Conservation (phyloP, 2,797 vertebrate genomes). For the Lagorchestes hirsutus region DNA sequence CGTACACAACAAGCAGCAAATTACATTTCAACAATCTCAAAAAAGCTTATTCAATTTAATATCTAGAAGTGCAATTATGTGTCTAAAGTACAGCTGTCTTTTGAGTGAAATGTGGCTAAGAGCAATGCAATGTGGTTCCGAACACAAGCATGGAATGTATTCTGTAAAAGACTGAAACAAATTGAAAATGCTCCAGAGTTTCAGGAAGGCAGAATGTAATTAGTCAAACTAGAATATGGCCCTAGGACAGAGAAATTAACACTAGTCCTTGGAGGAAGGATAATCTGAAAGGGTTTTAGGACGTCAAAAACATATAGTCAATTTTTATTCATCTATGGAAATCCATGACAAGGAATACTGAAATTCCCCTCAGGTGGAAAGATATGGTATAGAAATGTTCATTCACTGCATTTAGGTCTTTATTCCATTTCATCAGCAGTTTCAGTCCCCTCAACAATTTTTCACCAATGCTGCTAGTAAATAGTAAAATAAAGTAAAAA, state of each 20-base stretch:
- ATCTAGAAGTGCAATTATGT: conserved; percentile 29
- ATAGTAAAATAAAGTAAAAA: conserved; percentile 25
- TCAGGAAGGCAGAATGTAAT: conserved; percentile 62
- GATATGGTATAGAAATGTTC: conserved; percentile 24
- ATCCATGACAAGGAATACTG: conserved; percentile 54
- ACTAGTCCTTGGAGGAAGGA: conserved; percentile 22
- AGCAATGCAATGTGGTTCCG: conserved; percentile 41
- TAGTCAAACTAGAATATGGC: conserved; percentile 61
- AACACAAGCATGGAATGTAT: conserved; percentile 62
- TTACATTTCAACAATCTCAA: conserved; percentile 25
- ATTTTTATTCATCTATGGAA: conserved; percentile 47
- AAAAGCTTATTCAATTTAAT: conserved; percentile 32
- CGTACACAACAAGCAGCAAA: conserved; percentile 33
- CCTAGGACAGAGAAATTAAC: conserved; percentile 60
- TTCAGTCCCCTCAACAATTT: conserved; percentile 48
- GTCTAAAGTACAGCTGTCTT: conserved; percentile 49
- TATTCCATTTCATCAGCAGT: conserved; percentile 29
- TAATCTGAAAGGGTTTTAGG: conserved; percentile 41
- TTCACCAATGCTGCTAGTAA: conserved; percentile 24
- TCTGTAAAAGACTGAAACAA: conserved; percentile 52
- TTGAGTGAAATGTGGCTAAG: conserved; percentile 42
- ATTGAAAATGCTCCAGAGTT: conserved; percentile 64
- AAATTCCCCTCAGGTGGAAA: conserved; percentile 36
- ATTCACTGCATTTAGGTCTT: conserved; percentile 5
- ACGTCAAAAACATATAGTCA: conserved; percentile 60